Conservation (phyloP, 1,140 invertebrate genomes). For the Polypedilum pembai region DNA sequence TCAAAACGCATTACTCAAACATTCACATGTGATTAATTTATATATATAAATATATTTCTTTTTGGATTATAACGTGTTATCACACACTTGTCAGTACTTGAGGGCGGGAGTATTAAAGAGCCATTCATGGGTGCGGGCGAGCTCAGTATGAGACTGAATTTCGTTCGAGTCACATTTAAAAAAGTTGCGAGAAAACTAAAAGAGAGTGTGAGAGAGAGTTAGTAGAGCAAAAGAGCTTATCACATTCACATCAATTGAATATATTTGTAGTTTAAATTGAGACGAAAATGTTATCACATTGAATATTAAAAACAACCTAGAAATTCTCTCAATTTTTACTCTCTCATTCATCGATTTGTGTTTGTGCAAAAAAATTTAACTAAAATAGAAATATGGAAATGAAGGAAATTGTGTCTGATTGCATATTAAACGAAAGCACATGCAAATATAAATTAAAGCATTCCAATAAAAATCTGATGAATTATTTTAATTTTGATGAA, state of each 20-base stretch:
- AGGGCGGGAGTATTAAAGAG: constrained; percentile 10
- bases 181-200: too few species aligned
- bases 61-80: neutral
- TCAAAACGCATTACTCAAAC: too few species aligned
- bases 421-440: neutral
- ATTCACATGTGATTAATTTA: neutral
- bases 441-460: too few species aligned
- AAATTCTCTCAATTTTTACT: neutral
- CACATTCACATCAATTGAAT: constrained; percentile 1
- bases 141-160: neutral
- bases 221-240: too few species aligned
- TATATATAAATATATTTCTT: neutral
- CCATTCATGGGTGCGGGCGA: neutral
- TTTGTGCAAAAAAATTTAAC: neutral
- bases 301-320: neutral
- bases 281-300: neutral
- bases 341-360: neutral
- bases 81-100: neutral
- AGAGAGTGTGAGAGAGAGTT: neutral
- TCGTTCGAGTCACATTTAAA: neutral
- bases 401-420: neutral
- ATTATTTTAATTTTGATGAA: too few species aligned
- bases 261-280: constrained; percentile 13
- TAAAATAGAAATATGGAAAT: neutral
- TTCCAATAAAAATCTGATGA: too few species aligned